Percentiles rank a stretch among this genome's conserved stretches.
phyloP scores from a whole-genome alignment of 1,140 invertebrate species.

The Anastatus disparis region DNA sequence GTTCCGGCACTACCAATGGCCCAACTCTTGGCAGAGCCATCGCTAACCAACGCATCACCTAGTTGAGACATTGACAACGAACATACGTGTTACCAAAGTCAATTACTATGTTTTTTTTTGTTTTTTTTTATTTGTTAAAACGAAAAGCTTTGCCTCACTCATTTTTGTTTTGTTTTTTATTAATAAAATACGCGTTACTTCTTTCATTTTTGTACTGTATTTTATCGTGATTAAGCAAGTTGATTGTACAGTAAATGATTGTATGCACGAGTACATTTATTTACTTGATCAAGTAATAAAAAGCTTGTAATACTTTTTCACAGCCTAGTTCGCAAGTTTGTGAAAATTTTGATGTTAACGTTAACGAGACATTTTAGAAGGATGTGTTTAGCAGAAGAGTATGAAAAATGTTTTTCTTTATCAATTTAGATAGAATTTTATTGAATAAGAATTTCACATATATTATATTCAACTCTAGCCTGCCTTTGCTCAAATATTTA shows the following conservation, averaged over 20 bases:
- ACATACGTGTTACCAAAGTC: slow-evolving; percentile 37
- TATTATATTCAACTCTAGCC: not conserved
- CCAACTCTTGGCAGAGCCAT: slow-evolving; percentile 68
- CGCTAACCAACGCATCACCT: slow-evolving; percentile 68
- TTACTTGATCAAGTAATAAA: slow-evolving; percentile 1
- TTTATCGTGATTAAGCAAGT: too few species aligned
- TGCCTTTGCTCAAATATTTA: slow-evolving; percentile 1
- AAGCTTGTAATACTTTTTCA: slow-evolving; percentile 60
- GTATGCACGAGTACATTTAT: too few species aligned
- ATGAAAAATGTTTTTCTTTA: too few species aligned
- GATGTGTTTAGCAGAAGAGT: slow-evolving; percentile 22
- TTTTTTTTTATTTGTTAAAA: slow-evolving; percentile 16
- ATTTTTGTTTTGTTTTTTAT: not conserved
- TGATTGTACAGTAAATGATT: too few species aligned
- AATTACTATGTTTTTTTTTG: slow-evolving; percentile 30
- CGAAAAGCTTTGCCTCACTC: not conserved
- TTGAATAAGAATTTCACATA: too few species aligned
- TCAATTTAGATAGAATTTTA: too few species aligned
- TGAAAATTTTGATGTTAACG: too few species aligned
- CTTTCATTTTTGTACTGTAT: too few species aligned
- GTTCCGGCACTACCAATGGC: slow-evolving; percentile 67
- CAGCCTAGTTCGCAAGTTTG: too few species aligned
- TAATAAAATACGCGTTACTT: not conserved
- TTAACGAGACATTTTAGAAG: not conserved
- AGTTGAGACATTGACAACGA: slow-evolving; percentile 62